A percentile compares a stretch with the other conserved stretches of the same genome.
Evolutionary conservation across 2,888 invertebrate genomes (phyloP).

Genomic region (Ptychoptera albimana): DNA sequence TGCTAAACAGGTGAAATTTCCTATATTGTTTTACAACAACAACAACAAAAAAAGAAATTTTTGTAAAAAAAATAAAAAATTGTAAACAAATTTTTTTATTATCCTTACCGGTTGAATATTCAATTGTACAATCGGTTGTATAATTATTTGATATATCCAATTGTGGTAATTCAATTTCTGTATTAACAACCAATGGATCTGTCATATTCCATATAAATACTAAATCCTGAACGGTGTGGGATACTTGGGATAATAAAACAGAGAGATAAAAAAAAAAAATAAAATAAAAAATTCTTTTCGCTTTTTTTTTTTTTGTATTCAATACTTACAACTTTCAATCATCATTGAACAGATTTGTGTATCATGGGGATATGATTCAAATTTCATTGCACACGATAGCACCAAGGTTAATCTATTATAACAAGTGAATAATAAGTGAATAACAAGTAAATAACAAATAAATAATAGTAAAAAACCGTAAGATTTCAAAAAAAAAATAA

Average conservation of each 20-base stretch:
- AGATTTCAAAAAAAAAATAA: not conserved
- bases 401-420: slow-evolving; percentile 74
- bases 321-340: slow-evolving; percentile 79
- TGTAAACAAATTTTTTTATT: slow-evolving; percentile 20
- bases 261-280: not conserved
- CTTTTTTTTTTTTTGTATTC: not conserved
- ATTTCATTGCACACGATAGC: slow-evolving; percentile 87
- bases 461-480: slow-evolving; percentile 1
- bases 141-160: slow-evolving; percentile 75
- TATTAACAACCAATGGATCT: slow-evolving; percentile 73
- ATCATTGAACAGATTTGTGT: slow-evolving; percentile 88
- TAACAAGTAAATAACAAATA: too few relatives aligned
- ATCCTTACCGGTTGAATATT: slow-evolving; percentile 33
- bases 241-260: slow-evolving; percentile 39
- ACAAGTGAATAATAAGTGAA: slow-evolving; percentile 18
- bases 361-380: slow-evolving; percentile 85
- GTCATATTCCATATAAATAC: slow-evolving; percentile 82
- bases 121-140: slow-evolving; percentile 79
- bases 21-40: slow-evolving; percentile 29
- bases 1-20: slow-evolving; percentile 86
- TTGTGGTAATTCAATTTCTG: slow-evolving; percentile 77
- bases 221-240: slow-evolving; percentile 77
- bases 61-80: too few relatives aligned
- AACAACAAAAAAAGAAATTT: slow-evolving; percentile 7
- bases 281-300: not conserved